Evolutionary conservation across 2,797 vertebrate species (phyloP).

Genomic region (Chrosomus eos): DNA sequence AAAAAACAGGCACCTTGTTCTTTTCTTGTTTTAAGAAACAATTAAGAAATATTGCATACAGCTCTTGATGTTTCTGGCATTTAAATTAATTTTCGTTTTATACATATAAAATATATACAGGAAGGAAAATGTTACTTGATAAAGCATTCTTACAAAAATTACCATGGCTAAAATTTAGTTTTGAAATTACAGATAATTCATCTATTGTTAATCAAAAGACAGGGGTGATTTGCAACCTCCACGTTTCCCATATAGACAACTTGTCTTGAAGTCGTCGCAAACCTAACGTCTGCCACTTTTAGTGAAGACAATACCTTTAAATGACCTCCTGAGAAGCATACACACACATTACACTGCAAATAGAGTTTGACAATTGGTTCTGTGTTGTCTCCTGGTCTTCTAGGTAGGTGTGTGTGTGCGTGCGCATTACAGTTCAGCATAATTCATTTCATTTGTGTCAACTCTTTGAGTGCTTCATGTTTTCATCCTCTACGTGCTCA

Average conservation of each 20-base stretch:
- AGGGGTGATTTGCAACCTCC: background rate
- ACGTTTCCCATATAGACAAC: background rate
- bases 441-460: background rate
- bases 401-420: no score
- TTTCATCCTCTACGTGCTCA: slow-evolving; percentile 18
- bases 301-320: background rate
- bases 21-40: no score
- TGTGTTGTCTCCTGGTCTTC: background rate
- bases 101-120: background rate
- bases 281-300: background rate
- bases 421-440: background rate
- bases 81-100: background rate
- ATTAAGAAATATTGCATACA: no score
- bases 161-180: background rate
- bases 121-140: background rate
- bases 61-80: background rate
- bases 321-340: background rate
- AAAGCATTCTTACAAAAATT: background rate
- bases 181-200: background rate
- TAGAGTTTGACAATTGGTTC: background rate
- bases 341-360: background rate
- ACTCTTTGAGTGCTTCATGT: background rate
- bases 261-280: background rate
- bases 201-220: background rate
- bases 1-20: no score